Evolutionary conservation across 2,888 invertebrate species (phyloP).

Genomic region (Eremobia ochroleuca): DNA sequence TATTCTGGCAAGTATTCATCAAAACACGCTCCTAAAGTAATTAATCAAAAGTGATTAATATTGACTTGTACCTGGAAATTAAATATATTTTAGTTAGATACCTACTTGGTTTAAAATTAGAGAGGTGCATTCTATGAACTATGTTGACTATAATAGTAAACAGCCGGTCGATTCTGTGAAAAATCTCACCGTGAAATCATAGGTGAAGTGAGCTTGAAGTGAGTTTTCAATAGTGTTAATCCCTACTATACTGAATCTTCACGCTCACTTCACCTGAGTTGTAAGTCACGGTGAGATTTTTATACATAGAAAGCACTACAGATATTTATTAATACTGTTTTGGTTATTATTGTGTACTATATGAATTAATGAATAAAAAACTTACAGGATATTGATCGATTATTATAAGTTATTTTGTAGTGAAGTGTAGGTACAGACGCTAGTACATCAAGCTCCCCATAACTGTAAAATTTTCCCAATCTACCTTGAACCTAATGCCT

Average conservation of each 20-base stretch:
- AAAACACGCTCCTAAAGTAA: conserved; percentile 40
- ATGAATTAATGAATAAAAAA: conserved; percentile 10
- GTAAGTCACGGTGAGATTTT: too few species aligned
- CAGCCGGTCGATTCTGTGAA: too few species aligned
- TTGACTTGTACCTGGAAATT: conserved; percentile 30
- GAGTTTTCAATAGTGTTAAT: too few species aligned
- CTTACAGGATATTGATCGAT: conserved; percentile 9
- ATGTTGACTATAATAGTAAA: conserved; percentile 6
- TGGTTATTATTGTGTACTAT: background rate
- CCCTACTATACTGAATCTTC: too few species aligned
- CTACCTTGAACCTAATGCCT: too few species aligned
- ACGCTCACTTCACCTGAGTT: too few species aligned
- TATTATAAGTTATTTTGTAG: background rate
- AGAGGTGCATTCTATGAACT: conserved; percentile 3
- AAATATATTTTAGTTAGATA: conserved; percentile 5
- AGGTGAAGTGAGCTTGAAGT: too few species aligned
- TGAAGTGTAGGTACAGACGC: background rate
- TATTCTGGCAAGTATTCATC: conserved; percentile 51
- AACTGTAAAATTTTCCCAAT: too few species aligned
- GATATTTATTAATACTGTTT: background rate
- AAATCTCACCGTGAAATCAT: too few species aligned
- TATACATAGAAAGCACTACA: too few species aligned
- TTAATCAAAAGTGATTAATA: conserved; percentile 58
- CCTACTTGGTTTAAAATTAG: background rate
- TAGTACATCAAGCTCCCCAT: too few species aligned